phyloP scores from a whole-genome alignment of 2,797 vertebrate genomes.

The Xenopus petersii region DNA sequence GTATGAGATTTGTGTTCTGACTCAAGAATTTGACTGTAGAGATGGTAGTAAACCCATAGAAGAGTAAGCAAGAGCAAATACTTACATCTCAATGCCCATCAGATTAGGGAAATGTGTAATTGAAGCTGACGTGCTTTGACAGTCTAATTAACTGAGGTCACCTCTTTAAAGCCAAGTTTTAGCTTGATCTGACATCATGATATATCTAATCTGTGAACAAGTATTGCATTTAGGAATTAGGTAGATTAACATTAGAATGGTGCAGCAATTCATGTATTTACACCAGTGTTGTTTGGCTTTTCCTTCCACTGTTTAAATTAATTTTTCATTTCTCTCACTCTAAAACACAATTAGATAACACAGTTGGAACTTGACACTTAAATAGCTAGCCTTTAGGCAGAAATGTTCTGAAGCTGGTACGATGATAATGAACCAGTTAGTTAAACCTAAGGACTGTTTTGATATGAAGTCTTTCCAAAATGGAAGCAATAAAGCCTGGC shows the following conservation, averaged over 20 bases:
- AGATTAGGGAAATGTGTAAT: conserved; percentile 32
- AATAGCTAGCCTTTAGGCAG: background rate
- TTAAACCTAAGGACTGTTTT: background rate
- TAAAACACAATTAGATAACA: background rate
- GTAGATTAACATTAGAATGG: conserved; percentile 25
- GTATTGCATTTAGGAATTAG: conserved; percentile 29
- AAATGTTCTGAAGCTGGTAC: background rate
- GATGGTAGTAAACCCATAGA: too few relatives aligned
- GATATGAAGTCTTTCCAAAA: too few relatives aligned
- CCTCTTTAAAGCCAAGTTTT: conserved; percentile 21
- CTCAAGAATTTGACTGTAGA: too few relatives aligned
- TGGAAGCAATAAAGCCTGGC: too few relatives aligned
- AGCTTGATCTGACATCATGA: conserved; percentile 26
- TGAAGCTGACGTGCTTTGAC: conserved; percentile 34
- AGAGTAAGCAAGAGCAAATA: too few relatives aligned
- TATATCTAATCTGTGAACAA: conserved; percentile 17
- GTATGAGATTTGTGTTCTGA: too few relatives aligned
- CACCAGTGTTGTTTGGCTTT: background rate
- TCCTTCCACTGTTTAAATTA: background rate
- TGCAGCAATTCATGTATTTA: background rate
- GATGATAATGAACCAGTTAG: background rate
- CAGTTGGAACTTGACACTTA: background rate
- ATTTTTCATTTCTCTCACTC: conserved; percentile 10
- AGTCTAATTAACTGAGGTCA: conserved; percentile 41
- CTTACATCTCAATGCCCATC: background rate